Conservation (phyloP, 2,888 invertebrate species). For the Orchestes rusci region DNA sequence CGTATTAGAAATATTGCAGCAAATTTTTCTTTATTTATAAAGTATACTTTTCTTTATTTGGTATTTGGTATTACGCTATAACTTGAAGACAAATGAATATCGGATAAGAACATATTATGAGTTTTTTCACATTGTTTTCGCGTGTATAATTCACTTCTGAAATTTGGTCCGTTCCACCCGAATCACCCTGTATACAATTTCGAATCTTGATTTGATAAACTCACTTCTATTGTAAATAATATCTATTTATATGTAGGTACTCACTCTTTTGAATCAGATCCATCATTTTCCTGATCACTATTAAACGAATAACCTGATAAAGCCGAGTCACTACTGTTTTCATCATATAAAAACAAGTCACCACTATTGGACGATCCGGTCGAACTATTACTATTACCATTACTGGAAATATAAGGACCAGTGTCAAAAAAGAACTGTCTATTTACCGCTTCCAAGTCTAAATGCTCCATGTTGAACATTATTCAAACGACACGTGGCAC, state of each 20-base stretch:
- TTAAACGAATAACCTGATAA: conserved; percentile 66
- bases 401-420: conserved; percentile 42
- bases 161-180: too few relatives aligned
- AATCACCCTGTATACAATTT: too few relatives aligned
- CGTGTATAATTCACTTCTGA: too few relatives aligned
- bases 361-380: conserved; percentile 55
- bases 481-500: not conserved
- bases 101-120: too few relatives aligned
- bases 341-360: conserved; percentile 63
- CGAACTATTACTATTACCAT: conserved; percentile 49
- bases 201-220: too few relatives aligned
- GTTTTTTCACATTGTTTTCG: too few relatives aligned
- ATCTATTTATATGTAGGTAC: conserved; percentile 25
- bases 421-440: conserved; percentile 57
- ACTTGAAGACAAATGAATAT: too few relatives aligned
- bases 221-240: too few relatives aligned
- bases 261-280: conserved; percentile 59
- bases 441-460: conserved; percentile 61
- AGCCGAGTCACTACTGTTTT: conserved; percentile 52
- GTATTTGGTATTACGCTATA: too few relatives aligned
- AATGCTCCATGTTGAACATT: conserved; percentile 62
- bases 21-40: too few relatives aligned
- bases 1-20: too few relatives aligned
- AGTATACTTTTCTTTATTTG: too few relatives aligned
- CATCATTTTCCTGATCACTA: conserved; percentile 75